Conservation (phyloP, 2,888 invertebrate species). For the Pseudolycoriella hygida region DNA sequence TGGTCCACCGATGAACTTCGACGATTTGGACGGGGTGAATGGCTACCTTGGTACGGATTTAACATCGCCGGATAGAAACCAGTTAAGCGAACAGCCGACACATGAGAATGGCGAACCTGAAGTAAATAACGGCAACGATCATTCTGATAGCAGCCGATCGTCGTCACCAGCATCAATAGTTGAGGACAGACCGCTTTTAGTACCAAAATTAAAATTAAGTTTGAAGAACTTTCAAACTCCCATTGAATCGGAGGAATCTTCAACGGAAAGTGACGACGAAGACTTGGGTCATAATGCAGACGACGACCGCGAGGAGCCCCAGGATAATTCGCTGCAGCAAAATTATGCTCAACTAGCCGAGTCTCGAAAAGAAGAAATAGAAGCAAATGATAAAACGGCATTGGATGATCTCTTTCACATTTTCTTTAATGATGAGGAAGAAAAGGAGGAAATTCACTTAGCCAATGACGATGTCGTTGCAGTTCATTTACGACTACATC, state of each 20-base stretch:
- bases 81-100: too few species aligned
- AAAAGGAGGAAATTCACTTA: slow-evolving; percentile 23
- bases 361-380: slow-evolving; percentile 4
- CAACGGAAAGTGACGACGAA: slow-evolving; percentile 24
- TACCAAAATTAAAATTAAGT: slow-evolving; percentile 51
- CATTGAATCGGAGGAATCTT: slow-evolving; percentile 21
- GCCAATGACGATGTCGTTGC: slow-evolving; percentile 46
- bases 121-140: slow-evolving; percentile 16
- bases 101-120: slow-evolving; percentile 5
- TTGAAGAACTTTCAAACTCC: slow-evolving; percentile 35
- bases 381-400: slow-evolving; percentile 6
- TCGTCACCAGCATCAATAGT: slow-evolving; percentile 3
- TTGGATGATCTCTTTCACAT: slow-evolving; percentile 8
- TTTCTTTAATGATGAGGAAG: slow-evolving; percentile 19
- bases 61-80: too few species aligned
- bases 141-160: slow-evolving; percentile 7
- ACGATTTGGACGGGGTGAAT: too few species aligned
- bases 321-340: too few species aligned
- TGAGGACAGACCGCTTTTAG: slow-evolving; percentile 19
- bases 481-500: slow-evolving; percentile 54
- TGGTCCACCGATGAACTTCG: too few species aligned
- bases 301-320: slow-evolving; percentile 12
- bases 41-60: too few species aligned
- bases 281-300: slow-evolving; percentile 11
- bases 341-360: too few species aligned